Conservation (phyloP, 92 coral and sea anemone species). For the Epizoanthus ramosus region DNA sequence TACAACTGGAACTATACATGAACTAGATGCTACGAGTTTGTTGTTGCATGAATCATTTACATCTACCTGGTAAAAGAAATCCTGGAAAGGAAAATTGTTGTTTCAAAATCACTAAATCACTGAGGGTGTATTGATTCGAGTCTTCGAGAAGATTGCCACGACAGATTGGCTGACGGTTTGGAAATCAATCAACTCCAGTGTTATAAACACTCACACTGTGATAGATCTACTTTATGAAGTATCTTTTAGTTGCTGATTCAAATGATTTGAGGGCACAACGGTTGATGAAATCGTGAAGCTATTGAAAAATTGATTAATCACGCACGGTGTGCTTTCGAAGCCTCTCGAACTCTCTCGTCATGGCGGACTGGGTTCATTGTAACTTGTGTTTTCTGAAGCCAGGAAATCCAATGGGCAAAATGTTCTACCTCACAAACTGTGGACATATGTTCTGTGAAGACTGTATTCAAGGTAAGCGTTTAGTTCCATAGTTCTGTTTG, state of each 20-base stretch:
- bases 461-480: constrained; percentile 78
- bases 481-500: background rate
- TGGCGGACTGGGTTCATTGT: constrained; percentile 99
- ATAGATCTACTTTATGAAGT: background rate
- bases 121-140: background rate
- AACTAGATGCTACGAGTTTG: background rate
- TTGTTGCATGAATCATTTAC: background rate
- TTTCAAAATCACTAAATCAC: background rate
- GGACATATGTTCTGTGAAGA: constrained; percentile 96
- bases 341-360: constrained; percentile 18
- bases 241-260: background rate
- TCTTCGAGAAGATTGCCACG: constrained; percentile 8
- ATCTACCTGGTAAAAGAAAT: background rate
- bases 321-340: background rate
- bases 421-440: constrained; percentile 90
- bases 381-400: constrained; percentile 88
- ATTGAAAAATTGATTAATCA: background rate
- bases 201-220: background rate
- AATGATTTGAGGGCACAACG: background rate
- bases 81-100: background rate
- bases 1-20: too few relatives aligned
- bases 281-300: background rate
- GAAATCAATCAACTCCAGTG: background rate
- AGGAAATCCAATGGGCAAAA: constrained; percentile 63
- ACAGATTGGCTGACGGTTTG: background rate